These are phyloP conservation scores for Hydrozoanthus tunicans DNA, from an alignment of 64 coral and sea anemone genomes.

Conservation along the genomic window DNA sequence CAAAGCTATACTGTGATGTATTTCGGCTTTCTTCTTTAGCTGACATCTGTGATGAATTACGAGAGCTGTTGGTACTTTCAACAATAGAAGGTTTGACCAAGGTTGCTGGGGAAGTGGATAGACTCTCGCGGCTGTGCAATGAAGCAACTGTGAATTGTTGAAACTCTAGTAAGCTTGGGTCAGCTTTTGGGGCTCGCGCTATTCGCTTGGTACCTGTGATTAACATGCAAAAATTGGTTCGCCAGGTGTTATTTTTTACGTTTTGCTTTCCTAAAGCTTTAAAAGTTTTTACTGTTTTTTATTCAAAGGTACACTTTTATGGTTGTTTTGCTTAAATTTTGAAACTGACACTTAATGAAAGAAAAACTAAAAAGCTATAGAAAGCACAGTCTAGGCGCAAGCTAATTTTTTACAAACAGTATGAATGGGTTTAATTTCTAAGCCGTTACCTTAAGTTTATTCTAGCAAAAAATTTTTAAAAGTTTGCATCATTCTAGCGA, in stretches of 20 bases:
- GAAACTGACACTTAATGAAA: too few relatives aligned
- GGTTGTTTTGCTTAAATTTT: too few relatives aligned
- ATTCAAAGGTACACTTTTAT: too few relatives aligned
- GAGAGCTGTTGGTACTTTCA: background rate
- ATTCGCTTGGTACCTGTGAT: slow-evolving; percentile 44
- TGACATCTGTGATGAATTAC: background rate
- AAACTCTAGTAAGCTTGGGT: slow-evolving; percentile 32
- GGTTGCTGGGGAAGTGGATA: background rate
- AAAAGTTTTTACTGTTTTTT: background rate
- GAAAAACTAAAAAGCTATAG: too few relatives aligned
- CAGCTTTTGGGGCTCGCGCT: slow-evolving; percentile 37
- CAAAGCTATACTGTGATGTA: background rate
- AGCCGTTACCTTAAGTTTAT: too few relatives aligned
- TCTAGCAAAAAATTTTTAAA: too few relatives aligned
- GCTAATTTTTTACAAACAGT: too few relatives aligned
- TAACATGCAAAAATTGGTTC: background rate
- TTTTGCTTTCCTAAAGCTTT: background rate
- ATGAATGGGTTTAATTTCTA: too few relatives aligned
- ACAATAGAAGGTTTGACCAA: background rate
- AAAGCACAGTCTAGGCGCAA: too few relatives aligned
- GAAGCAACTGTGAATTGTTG: slow-evolving; percentile 17
- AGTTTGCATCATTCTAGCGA: too few relatives aligned
- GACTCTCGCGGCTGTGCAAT: background rate
- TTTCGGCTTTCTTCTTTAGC: too few relatives aligned
- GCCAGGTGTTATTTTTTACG: background rate